A percentile compares a stretch with the other conserved stretches of the same genome.
phyloP scores from a whole-genome alignment of 2,113 vertebrate species.

The Conger conger region DNA sequence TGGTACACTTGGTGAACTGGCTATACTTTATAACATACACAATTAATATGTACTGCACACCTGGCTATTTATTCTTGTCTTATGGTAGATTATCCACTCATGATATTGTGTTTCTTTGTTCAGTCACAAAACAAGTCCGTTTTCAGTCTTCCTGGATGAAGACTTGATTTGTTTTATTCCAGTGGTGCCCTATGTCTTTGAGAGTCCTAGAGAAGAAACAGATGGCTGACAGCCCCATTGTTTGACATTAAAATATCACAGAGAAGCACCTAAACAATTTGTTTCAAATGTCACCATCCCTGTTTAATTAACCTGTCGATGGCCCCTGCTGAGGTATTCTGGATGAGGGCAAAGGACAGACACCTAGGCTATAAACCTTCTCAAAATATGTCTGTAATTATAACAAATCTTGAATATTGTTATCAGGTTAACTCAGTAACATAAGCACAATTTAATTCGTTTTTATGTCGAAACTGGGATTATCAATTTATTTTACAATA shows the following conservation, averaged over 20 bases:
- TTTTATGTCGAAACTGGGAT: too few relatives aligned
- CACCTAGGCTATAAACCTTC: not conserved
- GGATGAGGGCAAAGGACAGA: not conserved
- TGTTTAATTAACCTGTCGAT: constrained; percentile 58
- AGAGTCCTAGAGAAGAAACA: not conserved
- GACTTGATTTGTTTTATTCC: not conserved
- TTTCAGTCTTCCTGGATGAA: not conserved
- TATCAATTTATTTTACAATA: too few relatives aligned
- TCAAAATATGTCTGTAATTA: not conserved
- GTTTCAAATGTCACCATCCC: constrained; percentile 55
- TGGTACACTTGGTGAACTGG: not conserved
- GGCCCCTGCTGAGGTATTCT: constrained; percentile 35
- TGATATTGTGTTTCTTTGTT: not conserved
- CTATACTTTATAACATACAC: too few relatives aligned
- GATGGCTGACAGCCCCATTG: constrained; percentile 17
- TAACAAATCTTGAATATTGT: not conserved
- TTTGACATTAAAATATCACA: constrained; percentile 30
- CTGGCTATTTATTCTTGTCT: not conserved
- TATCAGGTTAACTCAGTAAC: not conserved
- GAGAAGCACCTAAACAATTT: constrained; percentile 6
- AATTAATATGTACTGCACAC: too few relatives aligned
- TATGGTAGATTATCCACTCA: not conserved
- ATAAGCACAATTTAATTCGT: too few relatives aligned
- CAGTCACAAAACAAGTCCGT: not conserved
- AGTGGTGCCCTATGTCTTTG: not conserved